Conservation (phyloP, 2,113 vertebrate species). For the Sander lucioperca region DNA sequence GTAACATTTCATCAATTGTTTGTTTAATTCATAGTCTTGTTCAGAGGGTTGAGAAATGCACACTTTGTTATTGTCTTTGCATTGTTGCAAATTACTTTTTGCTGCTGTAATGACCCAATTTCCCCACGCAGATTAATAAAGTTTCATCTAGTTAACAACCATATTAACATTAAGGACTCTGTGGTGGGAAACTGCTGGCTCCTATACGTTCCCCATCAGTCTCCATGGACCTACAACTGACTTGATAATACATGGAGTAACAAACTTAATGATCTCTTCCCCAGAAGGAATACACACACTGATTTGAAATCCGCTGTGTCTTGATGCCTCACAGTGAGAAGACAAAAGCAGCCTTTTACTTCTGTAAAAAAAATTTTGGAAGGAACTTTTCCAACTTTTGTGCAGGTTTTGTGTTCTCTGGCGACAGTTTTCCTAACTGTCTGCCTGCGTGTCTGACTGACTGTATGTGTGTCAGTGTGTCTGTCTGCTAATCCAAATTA, state of each 20-base stretch:
- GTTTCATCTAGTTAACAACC: neutral
- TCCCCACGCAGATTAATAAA: no score
- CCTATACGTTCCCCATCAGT: no score
- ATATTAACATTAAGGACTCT: no score
- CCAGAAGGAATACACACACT: neutral
- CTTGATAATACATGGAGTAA: no score
- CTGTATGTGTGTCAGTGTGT: constrained; percentile 54
- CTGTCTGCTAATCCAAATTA: constrained; percentile 63
- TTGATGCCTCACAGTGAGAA: neutral
- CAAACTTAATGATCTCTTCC: neutral
- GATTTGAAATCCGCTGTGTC: neutral
- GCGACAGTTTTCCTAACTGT: neutral
- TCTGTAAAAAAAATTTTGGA: neutral
- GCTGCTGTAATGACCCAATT: neutral
- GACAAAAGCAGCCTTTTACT: neutral
- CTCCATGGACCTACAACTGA: no score
- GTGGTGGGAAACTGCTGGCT: no score
- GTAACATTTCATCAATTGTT: neutral
- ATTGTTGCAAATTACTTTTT: neutral
- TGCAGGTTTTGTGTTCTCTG: neutral
- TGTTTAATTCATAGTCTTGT: neutral
- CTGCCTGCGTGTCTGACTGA: constrained; percentile 14
- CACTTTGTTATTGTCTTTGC: neutral
- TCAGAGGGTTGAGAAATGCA: neutral
- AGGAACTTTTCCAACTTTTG: constrained; percentile 4